These are phyloP conservation scores for Aphelocoma coerulescens DNA, from an alignment of 2,113 vertebrate species.

Conservation along the genomic window DNA sequence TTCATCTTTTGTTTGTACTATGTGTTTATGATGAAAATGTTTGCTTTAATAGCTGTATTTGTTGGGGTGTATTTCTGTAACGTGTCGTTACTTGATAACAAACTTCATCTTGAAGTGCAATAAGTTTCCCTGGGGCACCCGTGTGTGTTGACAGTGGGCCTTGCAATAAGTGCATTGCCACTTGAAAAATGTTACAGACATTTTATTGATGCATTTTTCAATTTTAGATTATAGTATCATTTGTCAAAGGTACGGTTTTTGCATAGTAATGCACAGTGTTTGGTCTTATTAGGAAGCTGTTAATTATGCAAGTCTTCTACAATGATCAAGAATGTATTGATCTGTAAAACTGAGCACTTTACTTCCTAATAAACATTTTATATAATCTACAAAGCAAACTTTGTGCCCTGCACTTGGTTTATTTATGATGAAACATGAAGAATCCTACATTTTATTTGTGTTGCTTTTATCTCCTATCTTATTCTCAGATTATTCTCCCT, in stretches of 20 bases:
- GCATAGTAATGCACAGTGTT: not conserved
- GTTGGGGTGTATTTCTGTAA: slow-evolving; percentile 40
- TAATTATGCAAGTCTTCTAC: slow-evolving; percentile 31
- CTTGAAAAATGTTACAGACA: slow-evolving; percentile 39
- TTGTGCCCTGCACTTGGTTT: not conserved
- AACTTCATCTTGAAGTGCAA: slow-evolving; percentile 98
- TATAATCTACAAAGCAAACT: not conserved
- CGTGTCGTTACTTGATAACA: slow-evolving; percentile 80
- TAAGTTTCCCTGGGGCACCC: slow-evolving; percentile 83
- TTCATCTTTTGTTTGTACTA: not conserved
- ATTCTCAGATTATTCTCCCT: not conserved
- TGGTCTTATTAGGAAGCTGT: slow-evolving; percentile 33
- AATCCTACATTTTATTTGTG: not conserved
- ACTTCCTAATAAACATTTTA: slow-evolving; percentile 71
- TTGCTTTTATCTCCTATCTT: not conserved
- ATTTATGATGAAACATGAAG: not conserved
- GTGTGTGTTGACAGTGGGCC: slow-evolving; percentile 65
- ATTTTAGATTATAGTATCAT: not conserved
- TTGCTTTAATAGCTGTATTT: not conserved
- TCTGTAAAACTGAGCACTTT: slow-evolving; percentile 69
- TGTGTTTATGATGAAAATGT: not conserved
- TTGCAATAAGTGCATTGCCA: slow-evolving; percentile 56
- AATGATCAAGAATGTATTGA: slow-evolving; percentile 35
- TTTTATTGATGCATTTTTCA: not conserved
- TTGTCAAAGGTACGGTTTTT: not conserved